A percentile compares a stretch with the other conserved stretches of the same genome.
Conservation (phyloP, 2,797 vertebrate genomes). For the Cuculus canorus region DNA sequence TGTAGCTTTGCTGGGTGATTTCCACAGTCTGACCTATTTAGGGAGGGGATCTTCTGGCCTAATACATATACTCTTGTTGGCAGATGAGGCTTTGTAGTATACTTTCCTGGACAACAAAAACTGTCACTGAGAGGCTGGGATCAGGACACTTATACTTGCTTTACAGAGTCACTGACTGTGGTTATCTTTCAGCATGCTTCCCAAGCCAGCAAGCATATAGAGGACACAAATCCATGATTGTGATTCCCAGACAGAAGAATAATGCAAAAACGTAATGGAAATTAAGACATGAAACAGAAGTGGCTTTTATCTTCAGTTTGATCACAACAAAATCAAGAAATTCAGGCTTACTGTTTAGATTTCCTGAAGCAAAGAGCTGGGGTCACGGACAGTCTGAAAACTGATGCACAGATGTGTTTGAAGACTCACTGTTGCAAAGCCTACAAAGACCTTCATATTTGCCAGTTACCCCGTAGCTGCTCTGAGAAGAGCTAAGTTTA, state of each 20-base stretch:
- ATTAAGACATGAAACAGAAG: neutral
- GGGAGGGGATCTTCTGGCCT: neutral
- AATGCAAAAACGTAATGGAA: neutral
- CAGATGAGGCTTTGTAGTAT: neutral
- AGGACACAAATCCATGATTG: neutral
- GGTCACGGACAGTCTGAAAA: neutral
- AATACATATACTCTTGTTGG: neutral
- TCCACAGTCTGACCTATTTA: neutral
- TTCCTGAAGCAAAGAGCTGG: neutral
- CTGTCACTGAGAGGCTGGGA: neutral
- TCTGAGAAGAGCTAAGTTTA: neutral
- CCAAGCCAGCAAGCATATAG: fast-evolving
- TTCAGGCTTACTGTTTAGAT: neutral
- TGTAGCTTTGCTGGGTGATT: neutral
- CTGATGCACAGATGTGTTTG: neutral
- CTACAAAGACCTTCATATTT: neutral
- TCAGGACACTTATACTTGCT: neutral
- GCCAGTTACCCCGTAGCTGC: neutral
- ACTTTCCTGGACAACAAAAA: neutral
- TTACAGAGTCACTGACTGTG: neutral
- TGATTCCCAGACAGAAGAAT: neutral
- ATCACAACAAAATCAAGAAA: neutral
- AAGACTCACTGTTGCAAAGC: neutral
- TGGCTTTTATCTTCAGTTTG: neutral
- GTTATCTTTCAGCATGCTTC: neutral